A percentile compares a stretch with the other conserved stretches of the same genome.
These are phyloP conservation scores for Brachyalestes nurse DNA, from an alignment of 2,797 vertebrate genomes.

Conservation along the genomic window DNA sequence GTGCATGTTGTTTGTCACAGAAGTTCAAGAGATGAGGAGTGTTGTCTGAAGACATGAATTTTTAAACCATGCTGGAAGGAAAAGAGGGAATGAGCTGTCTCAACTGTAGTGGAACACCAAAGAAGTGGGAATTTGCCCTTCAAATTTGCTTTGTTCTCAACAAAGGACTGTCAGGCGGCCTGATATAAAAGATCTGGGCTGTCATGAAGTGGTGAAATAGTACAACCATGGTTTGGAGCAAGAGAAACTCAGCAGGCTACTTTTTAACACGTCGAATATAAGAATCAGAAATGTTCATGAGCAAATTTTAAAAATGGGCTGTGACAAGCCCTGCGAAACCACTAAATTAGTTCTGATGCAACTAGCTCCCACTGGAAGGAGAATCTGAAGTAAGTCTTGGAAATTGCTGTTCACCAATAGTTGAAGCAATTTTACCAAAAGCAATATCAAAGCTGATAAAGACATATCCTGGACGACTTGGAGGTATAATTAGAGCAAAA, in stretches of 20 bases:
- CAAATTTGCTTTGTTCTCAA: conserved; percentile 3
- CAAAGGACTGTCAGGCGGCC: conserved; percentile 8
- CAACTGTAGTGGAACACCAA: neutral
- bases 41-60: conserved; percentile 1
- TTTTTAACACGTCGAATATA: neutral
- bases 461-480: no score
- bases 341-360: no score
- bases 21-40: conserved; percentile 1
- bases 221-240: conserved; percentile 2
- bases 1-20: neutral
- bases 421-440: no score
- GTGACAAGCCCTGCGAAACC: no score
- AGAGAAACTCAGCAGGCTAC: neutral
- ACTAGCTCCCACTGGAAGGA: no score
- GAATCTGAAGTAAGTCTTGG: no score
- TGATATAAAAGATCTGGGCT: neutral
- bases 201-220: conserved; percentile 5
- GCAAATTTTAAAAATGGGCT: no score
- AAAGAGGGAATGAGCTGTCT: conserved; percentile 7
- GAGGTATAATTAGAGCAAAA: no score
- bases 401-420: no score
- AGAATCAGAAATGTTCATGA: neutral
- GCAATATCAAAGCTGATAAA: no score
- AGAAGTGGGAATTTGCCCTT: conserved; percentile 10
- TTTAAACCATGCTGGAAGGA: conserved; percentile 5